These are phyloP conservation scores for Germaria angustata DNA, from an alignment of 2,888 invertebrate genomes.

Conservation along the genomic window DNA sequence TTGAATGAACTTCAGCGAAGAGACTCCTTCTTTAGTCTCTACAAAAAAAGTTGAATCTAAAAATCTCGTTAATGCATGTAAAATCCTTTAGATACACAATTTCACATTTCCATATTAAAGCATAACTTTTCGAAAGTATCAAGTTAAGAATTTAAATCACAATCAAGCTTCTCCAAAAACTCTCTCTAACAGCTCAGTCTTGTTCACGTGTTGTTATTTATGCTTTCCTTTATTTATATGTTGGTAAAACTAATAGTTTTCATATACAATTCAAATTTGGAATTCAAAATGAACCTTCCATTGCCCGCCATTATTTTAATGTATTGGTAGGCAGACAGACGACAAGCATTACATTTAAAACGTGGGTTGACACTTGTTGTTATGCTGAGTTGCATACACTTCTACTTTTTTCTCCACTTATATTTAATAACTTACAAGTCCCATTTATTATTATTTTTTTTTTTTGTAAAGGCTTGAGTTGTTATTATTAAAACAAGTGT, in stretches of 20 bases:
- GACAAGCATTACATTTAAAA: conserved; percentile 20
- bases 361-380: conserved; percentile 60
- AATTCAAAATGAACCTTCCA: conserved; percentile 6
- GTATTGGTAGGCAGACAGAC: background rate
- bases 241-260: background rate
- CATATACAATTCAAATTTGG: background rate
- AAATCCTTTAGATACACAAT: background rate
- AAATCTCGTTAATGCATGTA: background rate
- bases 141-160: background rate
- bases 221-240: background rate
- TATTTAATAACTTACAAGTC: background rate
- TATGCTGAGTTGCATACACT: conserved; percentile 38
- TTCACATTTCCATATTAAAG: background rate
- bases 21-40: too few relatives aligned
- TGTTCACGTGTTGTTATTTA: background rate
- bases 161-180: background rate
- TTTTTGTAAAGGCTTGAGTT: conserved; percentile 4
- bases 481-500: background rate
- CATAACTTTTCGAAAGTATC: background rate
- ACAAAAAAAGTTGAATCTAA: too few relatives aligned
- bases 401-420: background rate
- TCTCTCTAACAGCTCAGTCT: background rate
- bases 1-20: too few relatives aligned
- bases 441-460: conserved; percentile 9
- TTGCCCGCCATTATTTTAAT: conserved; percentile 13